Base-by-base conservation (phyloP, 35 echinoderm and acorn worm species). In the Strongylocentrotus purpuratus region DNA sequence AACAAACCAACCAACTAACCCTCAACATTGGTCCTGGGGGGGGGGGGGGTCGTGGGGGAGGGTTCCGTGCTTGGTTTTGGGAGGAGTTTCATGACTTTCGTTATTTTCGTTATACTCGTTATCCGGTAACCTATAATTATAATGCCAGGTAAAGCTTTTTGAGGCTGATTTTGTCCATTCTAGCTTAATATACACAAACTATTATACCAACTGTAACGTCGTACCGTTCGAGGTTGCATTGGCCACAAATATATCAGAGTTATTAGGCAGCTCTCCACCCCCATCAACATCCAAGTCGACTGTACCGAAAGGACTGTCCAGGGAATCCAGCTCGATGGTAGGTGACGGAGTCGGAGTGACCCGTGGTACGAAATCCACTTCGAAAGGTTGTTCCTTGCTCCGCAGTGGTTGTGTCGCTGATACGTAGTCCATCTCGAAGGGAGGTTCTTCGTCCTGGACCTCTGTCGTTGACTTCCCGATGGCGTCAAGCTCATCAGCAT, bases 191-290 rank as follows among this genome's bases (percentile, higher is more conserved):
- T n/a, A n/a, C n/a, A n/a, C n/a, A n/a, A n/a, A n/a, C n/a, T n/a
- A n/a, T n/a, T n/a, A n/a, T 50, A 12, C 13, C 1, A 50, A 50
- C 48, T 50, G 13, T 7, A 50, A 10, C 17, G 61, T 22, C 91
- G 17, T 55, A 92, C 91, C 91, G n/a, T 92, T 92, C 7, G 91
- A 92, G 7, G 91, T 92, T 55, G 91, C 91, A 92, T 92, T 92
- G 4, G 91, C 91, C 7, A 92, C 91, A 55, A 92, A 92, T 10
- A 92, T 92, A 47, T 92, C 91, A 4, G 91, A 46, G 91, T 92
- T 92, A 46, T 92, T 52, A 41, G 91, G 91, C 7, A 92, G 28
- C 48, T 92, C 91, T 31, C 91, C 4, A 50, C 91, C 91, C 0
- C 91, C 91, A 55, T 92, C 91, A 31, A 92, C 91, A 46, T 92